Percentiles rank a stretch among this genome's conserved stretches.
Evolutionary conservation across 2,113 vertebrate genomes (phyloP).

Genomic region (Anoplopoma fimbria): DNA sequence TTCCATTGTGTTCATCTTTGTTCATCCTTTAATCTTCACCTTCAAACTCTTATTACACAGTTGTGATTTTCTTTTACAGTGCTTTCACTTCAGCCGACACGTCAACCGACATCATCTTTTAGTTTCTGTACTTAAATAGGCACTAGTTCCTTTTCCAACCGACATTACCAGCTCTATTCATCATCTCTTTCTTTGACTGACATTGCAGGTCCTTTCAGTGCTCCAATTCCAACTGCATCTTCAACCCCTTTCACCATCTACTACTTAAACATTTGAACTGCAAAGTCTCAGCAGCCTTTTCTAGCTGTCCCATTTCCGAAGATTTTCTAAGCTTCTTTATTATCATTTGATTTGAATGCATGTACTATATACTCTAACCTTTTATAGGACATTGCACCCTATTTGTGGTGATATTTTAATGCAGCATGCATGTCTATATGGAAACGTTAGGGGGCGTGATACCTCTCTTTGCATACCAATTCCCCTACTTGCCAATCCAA

Average conservation of each 20-base stretch:
- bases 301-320: not conserved
- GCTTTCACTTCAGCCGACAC: not conserved
- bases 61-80: too few species aligned
- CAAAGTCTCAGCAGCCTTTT: not conserved
- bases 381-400: not conserved
- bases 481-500: conserved; percentile 12
- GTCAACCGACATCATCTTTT: not conserved
- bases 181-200: not conserved
- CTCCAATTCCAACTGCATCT: too few species aligned
- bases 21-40: not conserved
- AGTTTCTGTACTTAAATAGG: not conserved
- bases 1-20: not conserved
- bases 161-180: too few species aligned
- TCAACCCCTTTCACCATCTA: too few species aligned
- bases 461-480: conserved; percentile 36
- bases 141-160: too few species aligned
- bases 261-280: not conserved
- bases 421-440: conserved; percentile 20
- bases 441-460: not conserved
- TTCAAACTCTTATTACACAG: too few species aligned
- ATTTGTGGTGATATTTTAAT: conserved; percentile 23
- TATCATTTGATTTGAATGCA: conserved; percentile 38
- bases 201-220: not conserved
- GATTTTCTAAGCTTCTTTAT: not conserved
- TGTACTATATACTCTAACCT: not conserved